phyloP scores from a whole-genome alignment of 2,888 invertebrate genomes.

The Scaptomyza reducta region DNA sequence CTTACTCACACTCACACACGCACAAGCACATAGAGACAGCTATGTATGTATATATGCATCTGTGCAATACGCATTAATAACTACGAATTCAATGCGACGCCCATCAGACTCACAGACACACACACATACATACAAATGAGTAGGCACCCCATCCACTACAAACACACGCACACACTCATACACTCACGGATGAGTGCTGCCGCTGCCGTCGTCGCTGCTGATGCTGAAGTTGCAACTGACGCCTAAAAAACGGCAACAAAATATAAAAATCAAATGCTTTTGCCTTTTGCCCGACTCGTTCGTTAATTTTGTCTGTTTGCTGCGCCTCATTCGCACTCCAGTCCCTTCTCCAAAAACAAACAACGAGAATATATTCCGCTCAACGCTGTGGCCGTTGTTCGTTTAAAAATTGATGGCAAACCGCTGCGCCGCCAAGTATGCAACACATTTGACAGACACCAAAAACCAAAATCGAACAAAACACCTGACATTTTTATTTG shows the following conservation, averaged over 20 bases:
- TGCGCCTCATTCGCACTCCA: conserved; percentile 49
- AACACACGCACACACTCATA: conserved; percentile 15
- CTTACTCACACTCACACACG: conserved; percentile 21
- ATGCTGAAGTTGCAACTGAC: conserved; percentile 69
- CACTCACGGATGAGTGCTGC: conserved; percentile 1
- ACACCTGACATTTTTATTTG: conserved; percentile 29
- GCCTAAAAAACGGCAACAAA: conserved; percentile 76
- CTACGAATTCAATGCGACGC: conserved; percentile 77
- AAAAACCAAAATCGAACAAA: conserved; percentile 40
- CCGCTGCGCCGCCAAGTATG: conserved; percentile 50
- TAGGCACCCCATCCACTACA: conserved; percentile 25
- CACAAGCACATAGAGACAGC: conserved; percentile 23
- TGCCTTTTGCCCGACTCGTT: conserved; percentile 56
- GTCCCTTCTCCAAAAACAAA: not conserved
- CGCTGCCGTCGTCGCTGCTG: conserved; percentile 22
- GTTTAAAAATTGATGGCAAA: conserved; percentile 51
- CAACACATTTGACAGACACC: conserved; percentile 55
- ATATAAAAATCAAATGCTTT: conserved; percentile 76
- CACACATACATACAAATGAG: conserved; percentile 16
- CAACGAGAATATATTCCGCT: conserved; percentile 17
- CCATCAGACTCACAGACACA: conserved; percentile 43
- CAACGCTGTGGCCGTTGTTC: conserved; percentile 35
- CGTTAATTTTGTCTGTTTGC: conserved; percentile 66
- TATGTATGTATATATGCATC: conserved; percentile 27
- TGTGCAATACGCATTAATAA: conserved; percentile 77